Evolutionary conservation across 1,140 invertebrate species (phyloP), one percentile per base, ranked within the genome.

Genomic region (Lordiphosa stackelbergi): DNA sequence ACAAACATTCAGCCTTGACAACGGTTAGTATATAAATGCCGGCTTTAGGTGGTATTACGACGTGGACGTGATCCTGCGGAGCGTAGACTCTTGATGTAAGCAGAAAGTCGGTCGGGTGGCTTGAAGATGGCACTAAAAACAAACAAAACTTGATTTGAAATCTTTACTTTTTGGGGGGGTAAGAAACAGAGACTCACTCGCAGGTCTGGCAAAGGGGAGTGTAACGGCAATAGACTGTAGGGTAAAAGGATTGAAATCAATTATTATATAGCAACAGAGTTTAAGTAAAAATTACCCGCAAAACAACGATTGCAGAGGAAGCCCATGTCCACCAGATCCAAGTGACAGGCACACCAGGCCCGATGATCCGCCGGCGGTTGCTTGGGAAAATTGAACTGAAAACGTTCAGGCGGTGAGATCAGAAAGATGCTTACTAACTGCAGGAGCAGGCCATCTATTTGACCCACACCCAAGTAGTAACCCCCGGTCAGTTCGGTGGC

Each of bases 401-500:
- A 46, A 9, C 43, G 12, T 7, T 46, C 43, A 7, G 12, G 11
- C 5, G 43, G 43, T 24, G 43, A 34, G 11, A 46, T 46, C 31
- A 46, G 11, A 46, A 46, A 46, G 11, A 46, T 7, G 11, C 24
- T n/a, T 5, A 46, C n/a, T 1, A 46, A 13, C 9, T 8, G 24
- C 13, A 2, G 4, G 7, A 46, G 9, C 13, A 46, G 1, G n/a
- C 11, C 5, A 1, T 24, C 8, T 2, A 38, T 24, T 2, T 40
- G 19, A 24, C 10, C 22, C 10, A 19, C 24, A 16, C 35, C 11
- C 11, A 38, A 24, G 12, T 51, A 51, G 19, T 12, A 38, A 6
- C 48, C 48, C 9, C 36, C 48, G n/a, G 48, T 51, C n/a, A 13
- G 7, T 0, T 12, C 48, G 11, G 48, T 51, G 8, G 36, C 48